Evolutionary conservation across 2,888 invertebrate species (phyloP).

Genomic region (Pseudococcus jackbeardsleyi): DNA sequence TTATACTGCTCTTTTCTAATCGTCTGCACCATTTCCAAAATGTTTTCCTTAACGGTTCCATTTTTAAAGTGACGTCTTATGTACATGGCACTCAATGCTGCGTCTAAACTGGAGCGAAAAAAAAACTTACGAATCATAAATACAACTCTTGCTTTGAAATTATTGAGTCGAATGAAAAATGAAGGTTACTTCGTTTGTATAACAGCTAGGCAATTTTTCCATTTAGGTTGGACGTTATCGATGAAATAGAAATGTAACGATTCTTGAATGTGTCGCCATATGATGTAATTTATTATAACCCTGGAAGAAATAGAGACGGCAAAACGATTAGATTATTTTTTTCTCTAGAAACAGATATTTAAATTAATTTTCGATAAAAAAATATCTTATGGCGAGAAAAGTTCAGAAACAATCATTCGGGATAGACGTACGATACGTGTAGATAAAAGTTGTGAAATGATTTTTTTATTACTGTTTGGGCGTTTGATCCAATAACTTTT

Average conservation of each 20-base stretch:
- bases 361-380: conserved; percentile 2
- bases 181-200: conserved; percentile 40
- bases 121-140: conserved; percentile 13
- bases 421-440: too few relatives aligned
- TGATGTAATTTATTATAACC: conserved; percentile 45
- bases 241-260: conserved; percentile 46
- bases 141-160: conserved; percentile 34
- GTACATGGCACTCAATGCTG: conserved; percentile 31
- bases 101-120: neutral
- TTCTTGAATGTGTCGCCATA: conserved; percentile 45
- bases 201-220: conserved; percentile 38
- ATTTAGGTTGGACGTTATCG: conserved; percentile 48
- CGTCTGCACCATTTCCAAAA: conserved; percentile 34
- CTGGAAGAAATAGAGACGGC: neutral
- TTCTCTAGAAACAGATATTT: neutral
- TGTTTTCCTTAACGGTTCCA: conserved; percentile 41
- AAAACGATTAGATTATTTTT: neutral
- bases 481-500: conserved; percentile 32
- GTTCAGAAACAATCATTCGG: neutral
- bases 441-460: neutral
- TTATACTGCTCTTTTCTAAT: conserved; percentile 47
- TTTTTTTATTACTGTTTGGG: conserved; percentile 1
- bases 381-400: neutral
- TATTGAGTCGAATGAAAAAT: conserved; percentile 45
- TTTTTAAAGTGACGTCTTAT: conserved; percentile 47